Conservation (phyloP, 2,888 invertebrate genomes). For the Pseudoips prasinana region DNA sequence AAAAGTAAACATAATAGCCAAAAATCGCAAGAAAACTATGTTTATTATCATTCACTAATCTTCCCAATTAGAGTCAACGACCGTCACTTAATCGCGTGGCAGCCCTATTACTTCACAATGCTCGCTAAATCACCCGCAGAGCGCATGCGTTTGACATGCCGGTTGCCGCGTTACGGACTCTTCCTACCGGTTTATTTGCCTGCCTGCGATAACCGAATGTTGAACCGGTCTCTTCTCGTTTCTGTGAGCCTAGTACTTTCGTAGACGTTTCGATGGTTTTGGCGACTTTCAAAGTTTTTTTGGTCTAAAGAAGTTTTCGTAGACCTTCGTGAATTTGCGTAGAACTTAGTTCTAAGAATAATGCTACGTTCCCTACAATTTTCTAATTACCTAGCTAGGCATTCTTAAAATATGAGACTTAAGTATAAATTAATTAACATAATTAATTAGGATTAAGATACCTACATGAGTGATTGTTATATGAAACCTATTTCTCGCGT, state of each 20-base stretch:
- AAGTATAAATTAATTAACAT: no score
- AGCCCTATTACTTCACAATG: conserved; percentile 61
- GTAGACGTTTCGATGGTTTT: conserved; percentile 37
- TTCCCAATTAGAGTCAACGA: conserved; percentile 17
- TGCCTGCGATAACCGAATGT: conserved; percentile 10
- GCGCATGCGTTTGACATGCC: conserved; percentile 50
- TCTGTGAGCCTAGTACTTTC: conserved; percentile 45
- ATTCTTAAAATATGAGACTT: no score
- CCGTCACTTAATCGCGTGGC: conserved; percentile 20
- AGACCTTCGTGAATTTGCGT: no score
- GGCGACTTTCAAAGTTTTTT: conserved; percentile 7
- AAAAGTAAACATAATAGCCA: no score
- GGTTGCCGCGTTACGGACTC: conserved; percentile 44
- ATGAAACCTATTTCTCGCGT: no score
- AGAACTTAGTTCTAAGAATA: no score
- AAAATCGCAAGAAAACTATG: no score
- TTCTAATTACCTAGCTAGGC: no score
- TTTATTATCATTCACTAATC: no score
- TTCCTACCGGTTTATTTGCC: conserved; percentile 23
- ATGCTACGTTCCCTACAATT: no score
- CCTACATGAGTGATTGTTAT: no score
- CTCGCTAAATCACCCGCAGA: conserved; percentile 73
- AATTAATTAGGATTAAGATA: no score
- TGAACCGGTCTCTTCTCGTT: conserved; percentile 14
- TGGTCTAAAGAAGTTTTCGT: neutral